phyloP scores from a whole-genome alignment of 2,888 invertebrate species.

The Fragum fragum region DNA sequence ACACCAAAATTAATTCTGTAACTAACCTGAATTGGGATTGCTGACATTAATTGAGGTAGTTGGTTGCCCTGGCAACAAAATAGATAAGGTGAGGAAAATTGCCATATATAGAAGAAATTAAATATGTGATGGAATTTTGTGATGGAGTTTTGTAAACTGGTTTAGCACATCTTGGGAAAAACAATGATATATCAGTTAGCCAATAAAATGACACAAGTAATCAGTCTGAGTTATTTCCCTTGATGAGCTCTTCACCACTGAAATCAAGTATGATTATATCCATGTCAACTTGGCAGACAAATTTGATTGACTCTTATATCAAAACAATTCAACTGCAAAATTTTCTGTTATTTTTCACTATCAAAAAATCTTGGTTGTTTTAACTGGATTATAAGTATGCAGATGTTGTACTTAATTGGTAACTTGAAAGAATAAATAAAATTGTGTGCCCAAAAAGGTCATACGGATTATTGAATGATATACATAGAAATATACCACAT shows the following conservation, averaged over 20 bases:
- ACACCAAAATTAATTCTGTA: conserved; percentile 22
- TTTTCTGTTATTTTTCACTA: too few relatives aligned
- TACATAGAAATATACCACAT: too few relatives aligned
- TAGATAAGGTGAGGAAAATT: neutral
- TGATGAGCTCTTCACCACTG: conserved; percentile 38
- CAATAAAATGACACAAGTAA: conserved; percentile 23
- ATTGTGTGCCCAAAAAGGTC: too few relatives aligned
- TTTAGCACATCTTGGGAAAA: conserved; percentile 11
- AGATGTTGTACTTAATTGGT: too few relatives aligned
- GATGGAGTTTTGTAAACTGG: neutral
- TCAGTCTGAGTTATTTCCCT: conserved; percentile 43
- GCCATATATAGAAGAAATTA: conserved; percentile 28
- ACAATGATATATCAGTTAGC: conserved; percentile 20
- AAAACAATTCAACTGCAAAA: neutral
- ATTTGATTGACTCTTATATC: conserved; percentile 3
- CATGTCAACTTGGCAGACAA: conserved; percentile 7
- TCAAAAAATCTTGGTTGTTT: too few relatives aligned
- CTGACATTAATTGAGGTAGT: conserved; percentile 11
- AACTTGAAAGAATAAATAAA: too few relatives aligned
- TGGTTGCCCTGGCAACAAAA: conserved; percentile 8
- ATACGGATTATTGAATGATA: too few relatives aligned
- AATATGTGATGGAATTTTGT: conserved; percentile 22
- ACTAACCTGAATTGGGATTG: conserved; percentile 5
- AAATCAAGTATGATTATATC: conserved; percentile 33
- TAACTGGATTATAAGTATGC: too few relatives aligned